Percentiles rank a stretch among this genome's conserved stretches.
Evolutionary conservation across 1,140 invertebrate genomes (phyloP).

Genomic region (Macrobrachium rosenbergii): DNA sequence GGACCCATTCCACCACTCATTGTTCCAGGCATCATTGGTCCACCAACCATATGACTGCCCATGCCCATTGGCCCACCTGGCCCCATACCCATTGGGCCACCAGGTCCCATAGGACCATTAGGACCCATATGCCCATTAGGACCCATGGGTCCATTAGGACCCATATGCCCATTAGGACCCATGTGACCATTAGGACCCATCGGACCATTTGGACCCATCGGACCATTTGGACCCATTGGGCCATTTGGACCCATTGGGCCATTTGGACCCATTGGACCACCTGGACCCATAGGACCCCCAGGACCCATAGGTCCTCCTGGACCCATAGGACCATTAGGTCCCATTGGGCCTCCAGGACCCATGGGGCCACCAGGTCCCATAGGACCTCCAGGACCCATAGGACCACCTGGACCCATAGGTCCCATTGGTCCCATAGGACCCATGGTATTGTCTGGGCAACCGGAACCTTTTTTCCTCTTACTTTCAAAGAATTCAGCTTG

Average conservation of each 20-base stretch:
- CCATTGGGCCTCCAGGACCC: slow-evolving; percentile 61
- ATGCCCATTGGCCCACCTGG: slow-evolving; percentile 23
- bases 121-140: slow-evolving; percentile 49
- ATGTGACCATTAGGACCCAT: slow-evolving; percentile 62
- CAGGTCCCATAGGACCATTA: slow-evolving; percentile 40
- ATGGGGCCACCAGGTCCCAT: slow-evolving; percentile 66
- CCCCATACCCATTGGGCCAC: slow-evolving; percentile 28
- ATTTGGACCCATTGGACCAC: slow-evolving; percentile 68
- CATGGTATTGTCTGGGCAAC: slow-evolving; percentile 70
- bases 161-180: slow-evolving; percentile 66
- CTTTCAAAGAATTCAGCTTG: slow-evolving; percentile 87
- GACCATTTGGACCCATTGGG: slow-evolving; percentile 63
- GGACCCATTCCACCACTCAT: slow-evolving; percentile 66
- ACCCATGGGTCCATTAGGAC: slow-evolving; percentile 44
- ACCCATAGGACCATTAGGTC: slow-evolving; percentile 54
- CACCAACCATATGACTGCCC: slow-evolving; percentile 46
- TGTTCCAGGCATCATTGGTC: slow-evolving; percentile 44
- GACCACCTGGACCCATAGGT: slow-evolving; percentile 70
- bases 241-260: slow-evolving; percentile 67
- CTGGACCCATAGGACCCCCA: slow-evolving; percentile 63
- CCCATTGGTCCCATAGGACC: slow-evolving; percentile 70
- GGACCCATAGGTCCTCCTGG: slow-evolving; percentile 67
- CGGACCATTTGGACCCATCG: slow-evolving; percentile 64
- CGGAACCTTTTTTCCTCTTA: slow-evolving; percentile 74
- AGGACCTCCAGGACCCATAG: slow-evolving; percentile 59